Evolutionary conservation across 2,797 vertebrate genomes (phyloP), one percentile per base, ranked within the genome.

Genomic region (Xerus rutilus): DNA sequence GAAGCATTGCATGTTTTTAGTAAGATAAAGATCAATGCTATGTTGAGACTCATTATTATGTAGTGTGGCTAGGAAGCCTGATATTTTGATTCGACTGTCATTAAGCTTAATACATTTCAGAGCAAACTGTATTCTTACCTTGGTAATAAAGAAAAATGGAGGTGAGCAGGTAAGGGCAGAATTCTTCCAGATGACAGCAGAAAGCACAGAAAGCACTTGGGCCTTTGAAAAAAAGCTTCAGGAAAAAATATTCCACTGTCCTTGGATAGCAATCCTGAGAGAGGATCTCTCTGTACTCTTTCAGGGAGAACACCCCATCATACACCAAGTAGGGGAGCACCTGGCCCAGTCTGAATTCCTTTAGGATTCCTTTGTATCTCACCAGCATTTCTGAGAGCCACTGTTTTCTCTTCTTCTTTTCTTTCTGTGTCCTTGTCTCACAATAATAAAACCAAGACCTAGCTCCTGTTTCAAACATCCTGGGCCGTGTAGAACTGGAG

Each of bases 111-210:
- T 72, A 95, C 70, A 93, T 98, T 97, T 95, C 94, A 90, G 89
- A 98, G 96, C 76, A 77, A 97, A 92, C 74, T 23, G 3, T 95
- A 74, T 89, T 86, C 98, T 98, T 99, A 99, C 99, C 99, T 99
- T 99, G 99, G 97, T 98, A 98, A 83, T 99, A 99, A 97, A 99
- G 97, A 95, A 99, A 99, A 97, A 99, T 99, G 97, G 99, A 99
- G 97, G 99, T 98, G 73, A 99, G 99, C 98, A 99, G 98, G 97
- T 99, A 99, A 96, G 99, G 99, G 95, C 98, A 99, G 97, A 99
- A 98, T 96, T 99, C 99, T 94, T 99, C 99, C 98, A 99, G 98
- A 94, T 99, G 97, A 7, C 98, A 99, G 98, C 99, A 99, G 98
- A 99, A 99, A 28, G 98, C 98, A 91, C 98, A 99, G 98, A 99